These are phyloP conservation scores for Macrophya alboannulata DNA, from an alignment of 2,888 invertebrate genomes.

Conservation along the genomic window DNA sequence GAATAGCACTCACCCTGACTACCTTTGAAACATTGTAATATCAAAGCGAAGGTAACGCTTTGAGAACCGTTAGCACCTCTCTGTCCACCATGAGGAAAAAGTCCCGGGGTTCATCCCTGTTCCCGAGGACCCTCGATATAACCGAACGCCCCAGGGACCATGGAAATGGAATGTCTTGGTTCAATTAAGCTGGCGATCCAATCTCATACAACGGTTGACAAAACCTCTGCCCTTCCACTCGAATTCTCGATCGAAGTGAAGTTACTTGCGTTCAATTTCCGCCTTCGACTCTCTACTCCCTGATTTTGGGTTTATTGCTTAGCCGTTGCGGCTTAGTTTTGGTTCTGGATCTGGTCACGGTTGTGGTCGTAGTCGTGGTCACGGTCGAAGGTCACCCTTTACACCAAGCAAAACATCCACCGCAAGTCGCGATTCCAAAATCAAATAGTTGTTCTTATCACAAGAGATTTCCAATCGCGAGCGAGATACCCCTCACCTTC, in stretches of 20 bases:
- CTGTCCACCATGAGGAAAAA: background rate
- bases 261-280: slow-evolving; percentile 69
- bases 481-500: background rate
- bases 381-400: background rate
- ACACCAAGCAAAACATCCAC: slow-evolving; percentile 30
- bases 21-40: slow-evolving; percentile 18
- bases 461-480: background rate
- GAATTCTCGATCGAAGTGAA: slow-evolving; percentile 67
- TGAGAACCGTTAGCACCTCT: slow-evolving; percentile 37
- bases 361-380: background rate
- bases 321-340: slow-evolving; percentile 16
- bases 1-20: slow-evolving; percentile 10
- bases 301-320: slow-evolving; percentile 50
- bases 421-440: slow-evolving; percentile 13
- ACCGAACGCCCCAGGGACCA: slow-evolving; percentile 28
- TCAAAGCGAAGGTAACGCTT: slow-evolving; percentile 15
- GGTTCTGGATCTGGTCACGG: slow-evolving; percentile 27
- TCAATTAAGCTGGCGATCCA: slow-evolving; percentile 54
- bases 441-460: slow-evolving; percentile 10
- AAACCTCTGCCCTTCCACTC: slow-evolving; percentile 52
- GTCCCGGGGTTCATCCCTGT: slow-evolving; percentile 27
- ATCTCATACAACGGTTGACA: slow-evolving; percentile 55
- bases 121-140: slow-evolving; percentile 33
- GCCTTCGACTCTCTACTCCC: slow-evolving; percentile 59
- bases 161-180: slow-evolving; percentile 56